These are phyloP conservation scores for Lutjanus campechanus DNA, from an alignment of 2,797 vertebrate species.

Conservation along the genomic window DNA sequence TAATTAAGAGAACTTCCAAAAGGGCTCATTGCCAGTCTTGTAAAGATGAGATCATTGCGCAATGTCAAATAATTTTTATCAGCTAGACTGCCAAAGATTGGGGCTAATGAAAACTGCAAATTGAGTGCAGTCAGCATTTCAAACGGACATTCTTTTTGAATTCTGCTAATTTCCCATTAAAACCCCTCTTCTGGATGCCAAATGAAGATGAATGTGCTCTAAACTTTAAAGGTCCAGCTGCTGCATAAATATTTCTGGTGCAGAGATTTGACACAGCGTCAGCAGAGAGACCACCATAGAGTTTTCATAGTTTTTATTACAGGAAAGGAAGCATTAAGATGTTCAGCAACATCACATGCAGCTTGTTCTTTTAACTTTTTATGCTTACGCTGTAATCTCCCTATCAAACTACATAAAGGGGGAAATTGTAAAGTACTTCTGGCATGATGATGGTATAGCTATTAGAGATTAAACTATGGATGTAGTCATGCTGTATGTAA, in stretches of 20 bases:
- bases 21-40: conserved; percentile 83
- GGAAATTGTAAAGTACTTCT: conserved; percentile 9
- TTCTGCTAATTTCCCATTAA: conserved; percentile 63
- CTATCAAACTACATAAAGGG: not conserved
- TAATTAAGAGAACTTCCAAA: conserved; percentile 85
- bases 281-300: conserved; percentile 20
- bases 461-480: too few species aligned
- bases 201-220: conserved; percentile 68
- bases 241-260: conserved; percentile 42
- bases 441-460: not conserved
- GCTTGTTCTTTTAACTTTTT: conserved; percentile 1
- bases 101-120: conserved; percentile 73
- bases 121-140: conserved; percentile 71
- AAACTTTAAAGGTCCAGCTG: conserved; percentile 52
- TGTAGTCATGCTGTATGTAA: too few species aligned
- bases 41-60: conserved; percentile 87
- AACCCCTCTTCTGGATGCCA: conserved; percentile 50
- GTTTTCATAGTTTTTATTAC: conserved; percentile 20
- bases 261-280: conserved; percentile 29
- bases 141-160: conserved; percentile 56
- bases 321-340: conserved; percentile 16
- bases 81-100: conserved; percentile 69
- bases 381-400: not conserved
- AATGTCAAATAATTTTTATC: conserved; percentile 82
- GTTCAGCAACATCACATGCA: conserved; percentile 18